These are phyloP conservation scores for Embiotoca jacksoni DNA, from an alignment of 2,113 vertebrate genomes.

Conservation along the genomic window DNA sequence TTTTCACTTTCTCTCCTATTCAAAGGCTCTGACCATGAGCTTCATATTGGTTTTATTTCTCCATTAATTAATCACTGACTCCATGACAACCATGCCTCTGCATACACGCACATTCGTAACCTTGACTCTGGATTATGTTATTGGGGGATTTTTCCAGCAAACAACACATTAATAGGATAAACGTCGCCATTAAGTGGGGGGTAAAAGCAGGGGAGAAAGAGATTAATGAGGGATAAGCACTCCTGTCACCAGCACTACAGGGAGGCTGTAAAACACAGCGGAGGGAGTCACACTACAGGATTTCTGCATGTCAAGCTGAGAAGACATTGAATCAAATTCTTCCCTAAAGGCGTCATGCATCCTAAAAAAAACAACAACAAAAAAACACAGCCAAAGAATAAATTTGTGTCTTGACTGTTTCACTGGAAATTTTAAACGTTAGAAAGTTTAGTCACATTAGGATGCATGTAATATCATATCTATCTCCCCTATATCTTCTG, in stretches of 20 bases:
- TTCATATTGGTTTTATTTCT: conserved; percentile 9
- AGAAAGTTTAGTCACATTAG: not conserved
- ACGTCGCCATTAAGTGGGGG: conserved; percentile 50
- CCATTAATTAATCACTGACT: conserved; percentile 47
- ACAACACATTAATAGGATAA: conserved; percentile 66
- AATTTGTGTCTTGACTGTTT: conserved; percentile 1
- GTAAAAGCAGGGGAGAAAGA: conserved; percentile 46
- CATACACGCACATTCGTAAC: conserved; percentile 32
- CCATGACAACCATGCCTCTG: conserved; percentile 44
- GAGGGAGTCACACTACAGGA: conserved; percentile 40
- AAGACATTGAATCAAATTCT: conserved; percentile 18
- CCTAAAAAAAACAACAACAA: not conserved
- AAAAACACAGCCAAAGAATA: not conserved
- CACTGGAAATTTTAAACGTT: not conserved
- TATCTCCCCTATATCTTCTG: not conserved
- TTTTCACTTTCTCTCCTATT: not conserved
- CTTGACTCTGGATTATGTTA: conserved; percentile 64
- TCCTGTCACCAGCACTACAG: conserved; percentile 41
- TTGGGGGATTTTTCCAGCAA: conserved; percentile 48
- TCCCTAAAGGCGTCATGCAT: not conserved
- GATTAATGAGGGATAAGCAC: conserved; percentile 75
- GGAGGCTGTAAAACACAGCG: conserved; percentile 54
- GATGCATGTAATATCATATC: not conserved
- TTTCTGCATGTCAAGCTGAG: conserved; percentile 34
- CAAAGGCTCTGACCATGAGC: not conserved